Percentiles rank a stretch among this genome's conserved stretches.
Conservation (phyloP, 92 coral and sea anemone species). For the Hydrozoanthus gracilis region DNA sequence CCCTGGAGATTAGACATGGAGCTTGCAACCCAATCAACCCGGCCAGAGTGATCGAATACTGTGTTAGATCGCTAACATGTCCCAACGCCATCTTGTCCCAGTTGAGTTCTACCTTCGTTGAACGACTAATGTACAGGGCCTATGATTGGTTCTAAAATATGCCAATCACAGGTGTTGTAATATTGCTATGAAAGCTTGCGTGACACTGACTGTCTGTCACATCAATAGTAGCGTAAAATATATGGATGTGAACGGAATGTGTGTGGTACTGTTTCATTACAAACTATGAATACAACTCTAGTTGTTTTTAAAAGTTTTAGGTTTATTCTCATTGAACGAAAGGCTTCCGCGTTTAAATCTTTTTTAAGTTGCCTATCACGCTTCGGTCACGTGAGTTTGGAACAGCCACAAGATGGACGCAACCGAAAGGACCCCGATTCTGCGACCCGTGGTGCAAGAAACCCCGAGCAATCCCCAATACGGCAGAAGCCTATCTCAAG, state of each 20-base stretch:
- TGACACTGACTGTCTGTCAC: neutral
- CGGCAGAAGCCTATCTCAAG: constrained; percentile 58
- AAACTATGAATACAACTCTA: neutral
- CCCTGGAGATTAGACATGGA: constrained; percentile 82
- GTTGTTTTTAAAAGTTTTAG: no score
- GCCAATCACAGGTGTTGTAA: constrained; percentile 7
- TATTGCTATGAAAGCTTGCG: neutral
- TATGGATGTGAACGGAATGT: neutral
- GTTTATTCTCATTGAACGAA: no score
- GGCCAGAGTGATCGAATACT: constrained; percentile 69
- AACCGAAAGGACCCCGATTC: constrained; percentile 59
- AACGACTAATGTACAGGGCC: neutral
- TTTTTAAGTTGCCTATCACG: neutral
- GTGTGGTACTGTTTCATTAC: neutral
- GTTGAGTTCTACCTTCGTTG: neutral
- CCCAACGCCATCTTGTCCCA: constrained; percentile 27
- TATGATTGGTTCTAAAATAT: constrained; percentile 1
- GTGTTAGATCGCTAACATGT: constrained; percentile 29
- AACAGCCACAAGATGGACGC: neutral
- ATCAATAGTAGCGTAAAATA: neutral
- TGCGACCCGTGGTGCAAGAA: constrained; percentile 36
- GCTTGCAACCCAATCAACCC: constrained; percentile 75
- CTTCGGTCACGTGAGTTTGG: neutral
- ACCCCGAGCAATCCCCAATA: neutral
- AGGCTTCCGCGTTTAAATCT: neutral